Evolutionary conservation across 2,888 invertebrate species (phyloP).

Genomic region (Eupelmus urozonus): DNA sequence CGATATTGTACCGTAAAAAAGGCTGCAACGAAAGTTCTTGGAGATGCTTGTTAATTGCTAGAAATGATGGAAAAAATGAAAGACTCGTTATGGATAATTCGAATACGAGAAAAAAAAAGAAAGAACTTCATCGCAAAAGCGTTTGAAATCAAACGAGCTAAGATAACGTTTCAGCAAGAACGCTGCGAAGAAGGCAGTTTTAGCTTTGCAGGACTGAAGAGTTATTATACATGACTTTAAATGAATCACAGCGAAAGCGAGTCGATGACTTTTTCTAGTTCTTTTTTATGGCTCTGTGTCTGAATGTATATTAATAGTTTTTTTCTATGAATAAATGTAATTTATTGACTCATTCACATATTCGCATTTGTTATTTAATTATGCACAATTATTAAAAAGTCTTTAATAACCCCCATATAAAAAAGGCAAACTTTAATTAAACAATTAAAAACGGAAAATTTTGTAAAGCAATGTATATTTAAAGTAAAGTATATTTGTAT

Average conservation of each 20-base stretch:
- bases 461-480: constrained; percentile 31
- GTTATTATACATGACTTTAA: constrained; percentile 64
- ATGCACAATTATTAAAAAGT: too few relatives aligned
- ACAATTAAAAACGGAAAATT: neutral
- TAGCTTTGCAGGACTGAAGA: constrained; percentile 64
- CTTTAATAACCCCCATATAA: too few relatives aligned
- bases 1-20: constrained; percentile 39
- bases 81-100: constrained; percentile 47
- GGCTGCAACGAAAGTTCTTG: constrained; percentile 43
- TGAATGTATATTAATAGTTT: constrained; percentile 68
- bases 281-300: constrained; percentile 66
- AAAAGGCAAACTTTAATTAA: too few relatives aligned
- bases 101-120: constrained; percentile 20
- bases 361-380: too few relatives aligned
- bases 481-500: neutral
- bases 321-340: constrained; percentile 71
- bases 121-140: constrained; percentile 36
- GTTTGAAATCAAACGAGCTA: constrained; percentile 47
- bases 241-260: constrained; percentile 57
- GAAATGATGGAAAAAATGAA: constrained; percentile 13
- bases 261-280: constrained; percentile 62
- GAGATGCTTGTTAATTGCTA: constrained; percentile 51
- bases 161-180: constrained; percentile 39
- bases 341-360: constrained; percentile 65
- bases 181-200: constrained; percentile 51